Evolutionary conservation across 2,797 vertebrate genomes (phyloP), one percentile per base, ranked within the genome.

Genomic region (Pseudochirops corinnae): DNA sequence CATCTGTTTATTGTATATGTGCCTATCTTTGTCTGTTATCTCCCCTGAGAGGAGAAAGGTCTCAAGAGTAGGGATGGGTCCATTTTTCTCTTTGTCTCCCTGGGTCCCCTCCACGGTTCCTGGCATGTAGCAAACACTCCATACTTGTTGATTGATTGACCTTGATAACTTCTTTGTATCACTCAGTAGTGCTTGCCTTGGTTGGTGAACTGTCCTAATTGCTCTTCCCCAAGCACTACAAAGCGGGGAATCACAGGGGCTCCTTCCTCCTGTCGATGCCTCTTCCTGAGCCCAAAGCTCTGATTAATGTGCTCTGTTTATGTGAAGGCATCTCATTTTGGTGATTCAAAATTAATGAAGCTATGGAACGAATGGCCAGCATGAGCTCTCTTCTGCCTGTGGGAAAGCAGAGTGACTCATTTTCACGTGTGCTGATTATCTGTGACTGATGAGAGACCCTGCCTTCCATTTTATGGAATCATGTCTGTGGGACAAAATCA

Each of bases 341-440:
- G 55, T 92, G 94, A 57, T 55, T 96, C 96, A 52, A 91, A 97
- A 97, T 92, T 94, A 96, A 93, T 94, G 92, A 94, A 91, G 94
- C 92, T 94, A 90, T 55, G 90, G 93, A 92, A 67, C 67, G 9
- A 56, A 92, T 82, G 57, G 33, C 95, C 91, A 53, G 0, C 56
- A 31, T 56, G 46, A 92, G 21, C 74, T 82, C 21, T 6, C 39
- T 82, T 82, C 39, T 82, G 74, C 74, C 74, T 82, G n/a, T 82
- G 39, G 67, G 74, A 82, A 82, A 82, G 74, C 33, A n/a, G 52
- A 95, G 82, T 90, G 91, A 56, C 60, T 56, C 53, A 67, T 91
- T 92, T 92, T 92, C 55, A 87, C 91, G 91, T 96, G 28, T 92
- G 58, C 92, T 74, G 74, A 56, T 96, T 94, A 90, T 96, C 74